Conservation (phyloP, 2,113 vertebrate species). For the Lycaon pictus region DNA sequence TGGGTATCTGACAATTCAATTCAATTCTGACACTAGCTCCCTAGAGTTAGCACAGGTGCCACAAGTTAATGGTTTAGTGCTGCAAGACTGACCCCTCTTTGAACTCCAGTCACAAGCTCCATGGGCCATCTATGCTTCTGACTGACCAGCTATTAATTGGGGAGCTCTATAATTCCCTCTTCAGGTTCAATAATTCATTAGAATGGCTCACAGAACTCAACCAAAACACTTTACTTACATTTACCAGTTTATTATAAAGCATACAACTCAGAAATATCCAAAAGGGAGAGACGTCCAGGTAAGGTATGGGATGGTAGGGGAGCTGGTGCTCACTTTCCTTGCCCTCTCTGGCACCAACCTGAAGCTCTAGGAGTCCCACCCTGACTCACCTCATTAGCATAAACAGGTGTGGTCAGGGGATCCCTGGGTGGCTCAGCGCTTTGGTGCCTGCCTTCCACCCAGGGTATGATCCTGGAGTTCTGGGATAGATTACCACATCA, state of each 20-base stretch:
- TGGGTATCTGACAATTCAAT: background rate
- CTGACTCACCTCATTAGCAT: background rate
- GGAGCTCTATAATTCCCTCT: background rate
- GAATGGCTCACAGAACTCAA: background rate
- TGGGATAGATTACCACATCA: no score
- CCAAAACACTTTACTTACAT: background rate
- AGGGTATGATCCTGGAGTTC: no score
- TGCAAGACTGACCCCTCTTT: background rate
- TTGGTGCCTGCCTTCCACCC: no score
- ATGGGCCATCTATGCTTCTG: background rate
- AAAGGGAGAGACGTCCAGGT: background rate
- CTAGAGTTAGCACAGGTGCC: background rate
- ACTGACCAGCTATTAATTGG: background rate
- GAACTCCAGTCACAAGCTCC: background rate
- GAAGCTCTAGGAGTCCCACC: background rate
- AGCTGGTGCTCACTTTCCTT: no score
- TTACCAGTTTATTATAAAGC: background rate
- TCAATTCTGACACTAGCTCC: background rate
- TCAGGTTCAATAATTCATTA: background rate
- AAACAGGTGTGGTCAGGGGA: background rate
- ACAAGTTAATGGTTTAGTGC: background rate
- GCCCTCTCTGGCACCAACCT: background rate
- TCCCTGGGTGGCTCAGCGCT: no score
- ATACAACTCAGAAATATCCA: background rate
- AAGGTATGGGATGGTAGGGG: rapidly evolving